These are phyloP conservation scores for Sander lucioperca DNA, from an alignment of 2,113 vertebrate species.

Conservation along the genomic window DNA sequence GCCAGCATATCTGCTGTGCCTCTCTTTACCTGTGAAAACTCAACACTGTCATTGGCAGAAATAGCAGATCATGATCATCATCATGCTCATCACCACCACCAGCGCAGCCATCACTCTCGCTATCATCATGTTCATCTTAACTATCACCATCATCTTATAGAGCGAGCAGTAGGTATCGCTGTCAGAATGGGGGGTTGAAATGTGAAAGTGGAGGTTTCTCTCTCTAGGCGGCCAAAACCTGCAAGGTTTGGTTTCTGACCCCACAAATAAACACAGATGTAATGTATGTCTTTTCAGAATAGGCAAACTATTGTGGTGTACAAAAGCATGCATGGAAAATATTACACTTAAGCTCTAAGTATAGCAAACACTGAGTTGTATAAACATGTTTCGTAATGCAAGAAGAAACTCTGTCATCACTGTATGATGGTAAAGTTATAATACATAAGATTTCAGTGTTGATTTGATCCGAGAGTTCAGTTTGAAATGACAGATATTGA, in stretches of 20 bases:
- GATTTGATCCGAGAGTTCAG: neutral
- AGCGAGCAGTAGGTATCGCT: constrained; percentile 33
- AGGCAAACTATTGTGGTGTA: neutral
- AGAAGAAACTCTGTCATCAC: neutral
- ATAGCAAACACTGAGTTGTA: neutral
- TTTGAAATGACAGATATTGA: neutral
- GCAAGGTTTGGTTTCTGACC: constrained; percentile 21
- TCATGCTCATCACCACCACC: constrained; percentile 47
- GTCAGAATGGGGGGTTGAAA: constrained; percentile 47
- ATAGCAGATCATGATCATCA: constrained; percentile 57
- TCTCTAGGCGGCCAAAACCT: constrained; percentile 26
- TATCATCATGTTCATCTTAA: constrained; percentile 62
- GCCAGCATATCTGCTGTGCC: constrained; percentile 20
- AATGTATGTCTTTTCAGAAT: constrained; percentile 22
- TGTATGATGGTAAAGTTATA: neutral
- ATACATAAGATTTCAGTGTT: neutral
- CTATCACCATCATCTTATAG: constrained; percentile 62
- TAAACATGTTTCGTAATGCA: neutral
- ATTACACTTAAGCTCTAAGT: neutral
- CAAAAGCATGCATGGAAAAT: constrained; percentile 1
- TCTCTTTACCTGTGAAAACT: constrained; percentile 48
- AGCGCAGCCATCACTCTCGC: constrained; percentile 41
- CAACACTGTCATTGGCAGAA: constrained; percentile 40
- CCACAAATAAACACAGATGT: constrained; percentile 18
- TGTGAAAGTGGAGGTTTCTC: constrained; percentile 43